Evolutionary conservation across 1,140 invertebrate genomes (phyloP).

Genomic region (Eueides isabella): DNA sequence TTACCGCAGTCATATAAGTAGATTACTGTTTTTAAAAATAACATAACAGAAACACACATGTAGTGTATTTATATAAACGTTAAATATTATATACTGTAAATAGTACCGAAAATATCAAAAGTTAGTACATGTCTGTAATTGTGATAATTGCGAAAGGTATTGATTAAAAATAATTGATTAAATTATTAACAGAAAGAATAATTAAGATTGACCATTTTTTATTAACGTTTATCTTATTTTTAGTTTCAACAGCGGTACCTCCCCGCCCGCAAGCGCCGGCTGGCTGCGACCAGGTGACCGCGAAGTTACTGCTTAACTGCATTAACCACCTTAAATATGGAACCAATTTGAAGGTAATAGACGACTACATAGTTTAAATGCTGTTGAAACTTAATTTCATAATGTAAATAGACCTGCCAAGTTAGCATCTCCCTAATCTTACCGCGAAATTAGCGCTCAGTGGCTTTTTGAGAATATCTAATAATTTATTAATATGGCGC

Average conservation of each 20-base stretch:
- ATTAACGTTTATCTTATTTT: background rate
- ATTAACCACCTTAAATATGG: background rate
- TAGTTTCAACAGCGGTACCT: background rate
- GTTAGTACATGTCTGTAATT: background rate
- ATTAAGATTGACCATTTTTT: background rate
- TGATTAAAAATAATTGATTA: background rate
- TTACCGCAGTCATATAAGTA: background rate
- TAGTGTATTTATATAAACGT: too few species aligned
- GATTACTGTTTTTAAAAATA: background rate
- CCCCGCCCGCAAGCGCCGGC: background rate
- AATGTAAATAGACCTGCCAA: background rate
- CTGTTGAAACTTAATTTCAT: too few species aligned
- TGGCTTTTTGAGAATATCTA: too few species aligned
- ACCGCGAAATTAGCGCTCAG: too few species aligned
- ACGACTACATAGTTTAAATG: too few species aligned
- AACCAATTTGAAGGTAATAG: background rate
- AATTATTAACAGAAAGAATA: background rate
- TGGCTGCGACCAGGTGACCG: background rate
- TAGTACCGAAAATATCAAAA: too few species aligned
- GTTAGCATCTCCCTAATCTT: too few species aligned
- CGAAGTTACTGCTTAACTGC: slow-evolving; percentile 10
- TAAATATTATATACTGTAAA: too few species aligned
- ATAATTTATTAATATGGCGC: too few species aligned
- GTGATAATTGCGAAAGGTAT: background rate
- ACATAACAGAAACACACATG: too few species aligned